Conservation (phyloP, 23 tunicate genomes). For the Ascidia mentula region DNA sequence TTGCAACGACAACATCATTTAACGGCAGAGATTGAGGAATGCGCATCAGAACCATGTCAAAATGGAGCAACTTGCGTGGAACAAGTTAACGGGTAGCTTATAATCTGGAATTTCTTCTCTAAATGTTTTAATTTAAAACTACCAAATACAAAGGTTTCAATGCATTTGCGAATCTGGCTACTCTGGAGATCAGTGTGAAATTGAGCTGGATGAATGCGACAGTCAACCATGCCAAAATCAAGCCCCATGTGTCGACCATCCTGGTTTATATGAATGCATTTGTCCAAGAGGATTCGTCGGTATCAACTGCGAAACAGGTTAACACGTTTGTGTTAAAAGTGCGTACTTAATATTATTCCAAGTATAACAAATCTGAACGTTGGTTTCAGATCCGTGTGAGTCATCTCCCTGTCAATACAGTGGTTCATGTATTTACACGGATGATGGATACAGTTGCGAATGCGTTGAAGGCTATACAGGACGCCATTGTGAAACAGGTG, state of each 20-base stretch:
- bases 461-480: constrained; percentile 12
- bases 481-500: constrained; percentile 2
- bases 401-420: neutral
- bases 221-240: constrained; percentile 6
- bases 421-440: constrained; percentile 1
- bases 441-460: neutral
- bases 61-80: constrained; percentile 7
- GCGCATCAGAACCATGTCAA: constrained; percentile 16
- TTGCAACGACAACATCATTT: neutral
- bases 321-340: neutral
- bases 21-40: neutral
- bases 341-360: neutral
- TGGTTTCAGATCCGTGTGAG: constrained; percentile 5
- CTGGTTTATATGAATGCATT: neutral
- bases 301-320: constrained; percentile 12
- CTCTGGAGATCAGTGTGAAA: neutral
- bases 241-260: neutral
- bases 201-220: constrained; percentile 21
- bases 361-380: neutral
- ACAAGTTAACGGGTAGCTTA: constrained; percentile 9
- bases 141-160: neutral
- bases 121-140: no score
- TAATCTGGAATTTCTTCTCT: no score
- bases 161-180: neutral
- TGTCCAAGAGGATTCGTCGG: constrained; percentile 2